Evolutionary conservation across 1,140 invertebrate genomes (phyloP).

Genomic region (Ceratitis capitata): DNA sequence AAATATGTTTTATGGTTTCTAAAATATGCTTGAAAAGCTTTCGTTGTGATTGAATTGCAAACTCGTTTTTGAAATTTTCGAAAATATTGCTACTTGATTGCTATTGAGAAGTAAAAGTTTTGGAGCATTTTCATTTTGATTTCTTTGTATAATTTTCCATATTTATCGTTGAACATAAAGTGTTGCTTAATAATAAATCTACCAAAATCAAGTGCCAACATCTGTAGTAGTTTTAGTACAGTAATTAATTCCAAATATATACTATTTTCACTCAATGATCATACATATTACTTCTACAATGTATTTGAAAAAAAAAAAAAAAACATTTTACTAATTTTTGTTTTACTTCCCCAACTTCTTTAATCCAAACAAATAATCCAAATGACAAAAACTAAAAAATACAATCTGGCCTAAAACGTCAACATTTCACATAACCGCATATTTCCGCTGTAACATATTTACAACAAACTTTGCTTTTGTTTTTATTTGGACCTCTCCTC

Average conservation of each 20-base stretch:
- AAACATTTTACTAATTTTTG: not conserved
- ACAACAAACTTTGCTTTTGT: constrained; percentile 9
- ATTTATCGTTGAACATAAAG: too few relatives aligned
- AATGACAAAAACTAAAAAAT: not conserved
- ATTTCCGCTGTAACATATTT: not conserved
- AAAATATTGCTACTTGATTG: too few relatives aligned
- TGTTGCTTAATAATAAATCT: too few relatives aligned
- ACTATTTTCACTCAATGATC: not conserved
- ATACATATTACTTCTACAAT: not conserved
- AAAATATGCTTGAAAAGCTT: too few relatives aligned
- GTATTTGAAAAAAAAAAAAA: not conserved
- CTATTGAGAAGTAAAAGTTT: too few relatives aligned
- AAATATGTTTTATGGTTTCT: too few relatives aligned
- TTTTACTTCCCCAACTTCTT: constrained; percentile 30
- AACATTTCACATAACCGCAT: constrained; percentile 16
- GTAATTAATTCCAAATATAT: not conserved
- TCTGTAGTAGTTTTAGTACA: not conserved
- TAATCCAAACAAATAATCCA: not conserved
- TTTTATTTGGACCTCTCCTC: not conserved
- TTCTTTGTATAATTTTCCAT: too few relatives aligned
- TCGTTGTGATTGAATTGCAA: too few relatives aligned
- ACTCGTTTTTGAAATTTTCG: too few relatives aligned
- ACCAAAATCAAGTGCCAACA: too few relatives aligned
- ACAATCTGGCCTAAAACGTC: not conserved
- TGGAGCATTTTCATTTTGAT: too few relatives aligned